Evolutionary conservation across 2,113 vertebrate species (phyloP), one percentile per base, ranked within the genome.

Genomic region (Beaufortia kweichowensis): DNA sequence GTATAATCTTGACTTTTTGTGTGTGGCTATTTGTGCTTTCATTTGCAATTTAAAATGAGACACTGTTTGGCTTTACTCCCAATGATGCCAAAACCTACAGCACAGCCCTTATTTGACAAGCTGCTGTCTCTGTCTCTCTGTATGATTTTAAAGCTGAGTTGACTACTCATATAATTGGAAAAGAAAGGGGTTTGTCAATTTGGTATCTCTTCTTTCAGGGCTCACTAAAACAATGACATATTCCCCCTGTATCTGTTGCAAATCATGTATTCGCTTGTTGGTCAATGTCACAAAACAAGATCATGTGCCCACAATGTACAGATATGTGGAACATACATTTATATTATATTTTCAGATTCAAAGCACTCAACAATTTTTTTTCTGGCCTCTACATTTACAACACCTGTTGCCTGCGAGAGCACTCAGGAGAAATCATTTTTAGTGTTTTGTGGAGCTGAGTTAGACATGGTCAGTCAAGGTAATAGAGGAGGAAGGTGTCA

Each of bases 141-240:
- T 75, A n/a, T n/a, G n/a, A 21, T 60, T 55, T 53, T 56, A 75
- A 63, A 68, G 64, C 78, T 63, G 56, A n/a, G 63, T 62, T 29
- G 43, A 62, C 63, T 55, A 55, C 66, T 26, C 41, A 31, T 50
- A 29, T 55, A 68, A 35, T 39, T 11, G 2, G n/a, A n/a, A 60
- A 33, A 62, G 56, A 69, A 65, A 62, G 23, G 43, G 61, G 10
- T 41, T 63, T 15, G 26, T 24, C 60, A 75, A 80, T 48, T 62
- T 63, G 35, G 64, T 41, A 55, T 73, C 68, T 62, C 24, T 35
- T 12, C 31, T n/a, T n/a, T n/a, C n/a, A n/a, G n/a, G n/a, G n/a
- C n/a, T n/a, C n/a, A n/a, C n/a, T n/a, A n/a, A n/a, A n/a, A n/a
- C n/a, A n/a, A n/a, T n/a, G n/a, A n/a, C n/a, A n/a, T n/a, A n/a